Conservation (phyloP, 2,113 vertebrate genomes). For the Oryzias curvinotus region DNA sequence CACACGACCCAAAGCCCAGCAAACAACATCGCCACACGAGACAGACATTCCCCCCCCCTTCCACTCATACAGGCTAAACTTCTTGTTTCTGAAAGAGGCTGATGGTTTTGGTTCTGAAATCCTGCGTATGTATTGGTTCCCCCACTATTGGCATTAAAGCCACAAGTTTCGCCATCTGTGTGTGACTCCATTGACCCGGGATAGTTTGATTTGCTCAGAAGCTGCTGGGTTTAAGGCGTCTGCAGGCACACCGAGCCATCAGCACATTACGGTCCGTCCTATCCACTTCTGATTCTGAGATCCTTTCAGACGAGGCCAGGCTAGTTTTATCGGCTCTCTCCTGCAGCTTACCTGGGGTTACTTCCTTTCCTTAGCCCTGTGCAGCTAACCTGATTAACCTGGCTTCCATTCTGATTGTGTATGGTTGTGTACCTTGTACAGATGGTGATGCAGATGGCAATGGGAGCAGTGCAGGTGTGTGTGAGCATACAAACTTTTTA, state of each 20-base stretch:
- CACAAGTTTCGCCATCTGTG: not conserved
- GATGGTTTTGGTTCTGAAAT: slow-evolving; percentile 34
- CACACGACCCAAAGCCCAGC: slow-evolving; percentile 56
- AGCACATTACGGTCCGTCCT: not conserved
- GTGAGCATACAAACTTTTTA: slow-evolving; percentile 32
- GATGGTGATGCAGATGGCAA: slow-evolving; percentile 78
- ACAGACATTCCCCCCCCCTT: slow-evolving; percentile 34
- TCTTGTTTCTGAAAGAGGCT: slow-evolving; percentile 43
- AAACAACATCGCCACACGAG: slow-evolving; percentile 67
- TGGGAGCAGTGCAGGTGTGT: slow-evolving; percentile 69
- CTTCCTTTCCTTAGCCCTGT: slow-evolving; percentile 21
- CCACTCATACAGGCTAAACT: slow-evolving; percentile 36
- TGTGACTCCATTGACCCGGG: not conserved
- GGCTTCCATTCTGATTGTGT: slow-evolving; percentile 63
- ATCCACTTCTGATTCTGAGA: slow-evolving; percentile 2
- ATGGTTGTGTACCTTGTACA: slow-evolving; percentile 72
- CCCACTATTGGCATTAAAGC: slow-evolving; percentile 2
- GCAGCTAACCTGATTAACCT: slow-evolving; percentile 38
- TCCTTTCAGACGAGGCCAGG: slow-evolving; percentile 1
- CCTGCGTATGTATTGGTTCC: slow-evolving; percentile 15
- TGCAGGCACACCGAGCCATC: slow-evolving; percentile 16
- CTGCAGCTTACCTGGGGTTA: slow-evolving; percentile 21
- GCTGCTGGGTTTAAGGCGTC: slow-evolving; percentile 19
- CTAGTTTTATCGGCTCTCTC: slow-evolving; percentile 16
- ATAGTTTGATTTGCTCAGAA: slow-evolving; percentile 12